Evolutionary conservation across 1,140 invertebrate genomes (phyloP), one percentile per base, ranked within the genome.

Genomic region (Paracyclopina nana): DNA sequence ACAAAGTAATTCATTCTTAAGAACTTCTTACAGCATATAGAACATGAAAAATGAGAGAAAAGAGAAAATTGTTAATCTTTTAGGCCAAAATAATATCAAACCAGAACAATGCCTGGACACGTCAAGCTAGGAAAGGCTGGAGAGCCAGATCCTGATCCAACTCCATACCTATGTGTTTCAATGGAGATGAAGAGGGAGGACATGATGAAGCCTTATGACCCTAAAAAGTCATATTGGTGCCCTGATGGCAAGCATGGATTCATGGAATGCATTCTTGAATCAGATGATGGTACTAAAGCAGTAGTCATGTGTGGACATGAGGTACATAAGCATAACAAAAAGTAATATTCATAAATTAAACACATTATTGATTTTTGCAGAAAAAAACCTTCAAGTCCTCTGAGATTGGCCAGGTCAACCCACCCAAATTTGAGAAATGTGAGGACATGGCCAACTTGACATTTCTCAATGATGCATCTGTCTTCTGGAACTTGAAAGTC

Each of bases 401-500:
- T 11, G 49, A 45, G 1, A 50, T 56, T 6, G 54, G 44, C n/a
- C 53, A 56, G 45, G 53, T 56, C 28, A 56, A 56, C 41, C 55
- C 55, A 11, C 55, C 55, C 38, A 56, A 56, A 45, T 34, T 56
- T 73, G 70, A 73, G 56, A 73, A 71, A 62, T 65, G 62, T 51
- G 70, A 72, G 28, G 73, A 75, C 62, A 77, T 75, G 73, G 72
- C 74, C 22, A 74, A 74, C 60, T 64, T 75, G 64, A 75, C 73
- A 26, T 75, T 74, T 58, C 58, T 75, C 31, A 77, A 76, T 74
- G 94, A 99, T 70, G 92, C 94, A 69, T 91, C 88, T 65, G 91
- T 99, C 60, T 79, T 98, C 67, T 80, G 96, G 77, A 98, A 97
- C 72, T 78, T 98, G 72, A 91, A 88, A 72, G 78, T 87, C 72